phyloP scores from a whole-genome alignment of 2,113 vertebrate genomes.

The Anoplopoma fimbria region DNA sequence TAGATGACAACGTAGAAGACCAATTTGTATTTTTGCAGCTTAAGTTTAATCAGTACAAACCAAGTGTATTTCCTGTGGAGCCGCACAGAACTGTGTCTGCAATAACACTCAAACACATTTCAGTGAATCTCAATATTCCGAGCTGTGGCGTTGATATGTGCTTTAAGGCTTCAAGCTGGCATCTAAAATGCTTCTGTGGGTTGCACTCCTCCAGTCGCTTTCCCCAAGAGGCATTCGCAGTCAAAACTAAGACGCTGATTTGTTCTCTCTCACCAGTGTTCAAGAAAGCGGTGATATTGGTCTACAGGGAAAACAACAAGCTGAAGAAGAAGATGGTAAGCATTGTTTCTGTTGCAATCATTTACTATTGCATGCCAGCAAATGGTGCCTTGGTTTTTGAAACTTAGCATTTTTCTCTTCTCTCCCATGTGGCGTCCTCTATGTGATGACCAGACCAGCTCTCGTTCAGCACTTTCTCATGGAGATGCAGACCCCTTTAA shows the following conservation, averaged over 20 bases:
- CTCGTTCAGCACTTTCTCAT: constrained; percentile 86
- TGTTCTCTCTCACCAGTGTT: constrained; percentile 87
- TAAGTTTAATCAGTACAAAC: not conserved
- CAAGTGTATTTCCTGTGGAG: not conserved
- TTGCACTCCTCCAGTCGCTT: constrained; percentile 28
- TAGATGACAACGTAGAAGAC: not conserved
- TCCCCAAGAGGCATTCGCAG: constrained; percentile 60
- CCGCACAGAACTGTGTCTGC: not conserved
- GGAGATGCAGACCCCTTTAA: constrained; percentile 93
- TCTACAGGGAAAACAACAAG: constrained; percentile 95
- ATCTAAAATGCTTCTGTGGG: constrained; percentile 64
- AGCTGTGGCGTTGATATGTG: constrained; percentile 39
- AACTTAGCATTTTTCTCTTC: not conserved
- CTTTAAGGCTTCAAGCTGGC: constrained; percentile 59
- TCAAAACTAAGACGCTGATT: constrained; percentile 63
- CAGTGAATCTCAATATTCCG: constrained; percentile 51
- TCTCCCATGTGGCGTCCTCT: constrained; percentile 11
- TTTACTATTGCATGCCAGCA: constrained; percentile 13
- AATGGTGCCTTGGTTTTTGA: constrained; percentile 2
- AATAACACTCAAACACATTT: constrained; percentile 5
- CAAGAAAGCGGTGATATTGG: constrained; percentile 96
- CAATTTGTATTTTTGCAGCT: constrained; percentile 1
- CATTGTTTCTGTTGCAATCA: constrained; percentile 15
- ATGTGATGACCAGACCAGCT: constrained; percentile 77
- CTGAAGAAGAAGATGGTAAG: constrained; percentile 96